Percentiles rank a stretch among this genome's conserved stretches.
phyloP scores from a whole-genome alignment of 2,797 vertebrate species.

The Pogonophryne albipinna region DNA sequence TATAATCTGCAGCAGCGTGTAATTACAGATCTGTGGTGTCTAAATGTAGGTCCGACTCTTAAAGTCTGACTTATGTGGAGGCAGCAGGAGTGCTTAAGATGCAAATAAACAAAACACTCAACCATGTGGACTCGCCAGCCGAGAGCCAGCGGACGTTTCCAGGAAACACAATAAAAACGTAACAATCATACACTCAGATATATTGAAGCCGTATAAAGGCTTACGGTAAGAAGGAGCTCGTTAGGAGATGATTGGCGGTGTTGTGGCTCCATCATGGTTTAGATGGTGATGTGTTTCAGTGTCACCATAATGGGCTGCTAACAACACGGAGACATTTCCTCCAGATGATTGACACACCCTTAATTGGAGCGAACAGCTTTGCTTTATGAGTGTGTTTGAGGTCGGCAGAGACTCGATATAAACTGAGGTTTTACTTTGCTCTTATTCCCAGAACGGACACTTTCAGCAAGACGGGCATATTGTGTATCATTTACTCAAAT shows the following conservation, averaged over 20 bases:
- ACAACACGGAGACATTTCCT: constrained; percentile 31
- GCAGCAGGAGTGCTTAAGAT: constrained; percentile 28
- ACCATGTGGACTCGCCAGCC: constrained; percentile 20
- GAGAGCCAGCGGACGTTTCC: constrained; percentile 22
- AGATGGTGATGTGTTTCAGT: constrained; percentile 45
- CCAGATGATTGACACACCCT: constrained; percentile 23
- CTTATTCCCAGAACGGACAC: too few relatives aligned
- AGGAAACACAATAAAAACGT: constrained; percentile 36
- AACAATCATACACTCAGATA: constrained; percentile 59
- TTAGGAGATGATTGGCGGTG: constrained; percentile 49
- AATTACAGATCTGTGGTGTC: constrained; percentile 63
- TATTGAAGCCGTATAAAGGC: constrained; percentile 45
- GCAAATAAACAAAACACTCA: constrained; percentile 58
- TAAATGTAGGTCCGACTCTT: constrained; percentile 50
- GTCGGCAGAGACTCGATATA: constrained; percentile 2
- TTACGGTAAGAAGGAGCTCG: constrained; percentile 21
- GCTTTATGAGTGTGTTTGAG: constrained; percentile 40
- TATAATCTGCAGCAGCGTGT: constrained; percentile 41
- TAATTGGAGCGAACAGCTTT: constrained; percentile 42
- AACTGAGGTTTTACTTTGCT: too few relatives aligned
- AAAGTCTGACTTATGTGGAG: constrained; percentile 41
- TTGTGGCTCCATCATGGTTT: constrained; percentile 44
- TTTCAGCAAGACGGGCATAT: too few relatives aligned
- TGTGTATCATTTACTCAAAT: too few relatives aligned
- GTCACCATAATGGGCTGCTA: constrained; percentile 56